Base-by-base conservation (phyloP, 1,140 invertebrate species). In the Drosophila tristis region DNA sequence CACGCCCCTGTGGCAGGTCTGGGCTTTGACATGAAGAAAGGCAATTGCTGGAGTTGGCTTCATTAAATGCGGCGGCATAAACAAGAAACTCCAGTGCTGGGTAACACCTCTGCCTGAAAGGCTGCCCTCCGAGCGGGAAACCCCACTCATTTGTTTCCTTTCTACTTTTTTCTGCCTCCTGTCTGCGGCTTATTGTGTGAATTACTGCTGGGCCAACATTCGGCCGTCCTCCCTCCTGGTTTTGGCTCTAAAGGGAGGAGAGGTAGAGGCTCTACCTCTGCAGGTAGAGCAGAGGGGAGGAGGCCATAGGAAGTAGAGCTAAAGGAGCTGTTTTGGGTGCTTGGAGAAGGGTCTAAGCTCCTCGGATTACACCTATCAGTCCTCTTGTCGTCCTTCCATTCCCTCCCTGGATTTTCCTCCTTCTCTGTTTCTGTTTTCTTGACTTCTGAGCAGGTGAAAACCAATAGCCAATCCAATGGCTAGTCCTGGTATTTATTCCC, bases 161-260 rank as follows among this genome's bases (percentile, higher is more conserved):
- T 57, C 16, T 54, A 51, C 54, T 51, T 62, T 54, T 67, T 65
- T 39, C 58, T 60, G 78, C 61, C 73, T 60, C 9, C 65, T 78
- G 82, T 87, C 81, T 86, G 78, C 74, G 74, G 81, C 81, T 86
- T 86, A 87, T 78, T 81, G 75, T 87, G 78, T 81, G 85, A 86
- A 86, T 86, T 86, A 86, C 78, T 80, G 70, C 68, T 59, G 53
- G 56, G 62, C 51, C 61, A 63, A 60, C 47, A 26, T 20, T 11
- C 4, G 26, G 2, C 64, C 45, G 51, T 63, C 55, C 56, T 48
- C 43, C 59, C 48, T 31, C 29, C 29, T 26, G 51, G 15, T 29
- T 23, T 11, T 47, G 39, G 45, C n/a, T 8, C 26, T 6, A 26
- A 26, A 26, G 29, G 0, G 2, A 31, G 26, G 35, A 25, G 29